Conservation (phyloP, 2,113 vertebrate species). For the Platysteira castanea region DNA sequence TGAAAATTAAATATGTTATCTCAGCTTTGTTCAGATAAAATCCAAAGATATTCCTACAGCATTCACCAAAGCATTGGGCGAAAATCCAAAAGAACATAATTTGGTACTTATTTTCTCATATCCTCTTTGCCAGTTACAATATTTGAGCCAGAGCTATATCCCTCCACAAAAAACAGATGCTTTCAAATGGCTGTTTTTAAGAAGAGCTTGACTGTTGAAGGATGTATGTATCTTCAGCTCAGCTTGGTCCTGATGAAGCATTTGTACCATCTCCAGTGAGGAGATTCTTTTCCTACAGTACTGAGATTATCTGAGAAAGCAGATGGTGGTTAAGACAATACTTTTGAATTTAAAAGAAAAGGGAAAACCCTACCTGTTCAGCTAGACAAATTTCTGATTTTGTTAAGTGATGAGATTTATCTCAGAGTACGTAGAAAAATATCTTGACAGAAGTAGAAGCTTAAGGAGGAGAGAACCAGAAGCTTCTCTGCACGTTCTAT, state of each 20-base stretch:
- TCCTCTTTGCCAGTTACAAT: not conserved
- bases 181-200: conserved; percentile 1
- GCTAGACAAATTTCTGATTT: not conserved
- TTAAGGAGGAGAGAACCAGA: not conserved
- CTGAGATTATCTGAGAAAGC: not conserved
- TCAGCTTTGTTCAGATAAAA: not conserved
- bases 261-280: not conserved
- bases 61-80: not conserved
- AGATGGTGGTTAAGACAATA: not conserved
- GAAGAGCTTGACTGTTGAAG: not conserved
- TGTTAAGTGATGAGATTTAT: not conserved
- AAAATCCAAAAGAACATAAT: not conserved
- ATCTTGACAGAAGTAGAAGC: not conserved
- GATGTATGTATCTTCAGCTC: not conserved
- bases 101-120: not conserved
- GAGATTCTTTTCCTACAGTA: not conserved
- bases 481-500: not conserved
- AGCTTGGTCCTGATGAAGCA: not conserved
- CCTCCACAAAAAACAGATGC: not conserved
- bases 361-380: not conserved
- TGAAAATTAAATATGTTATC: not conserved
- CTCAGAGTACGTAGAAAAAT: not conserved
- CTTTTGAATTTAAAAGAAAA: not conserved
- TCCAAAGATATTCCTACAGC: not conserved
- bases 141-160: not conserved